Percentiles rank a stretch among this genome's conserved stretches.
These are phyloP conservation scores for Synergus laeviventris DNA, from an alignment of 2,888 invertebrate genomes.

Conservation along the genomic window DNA sequence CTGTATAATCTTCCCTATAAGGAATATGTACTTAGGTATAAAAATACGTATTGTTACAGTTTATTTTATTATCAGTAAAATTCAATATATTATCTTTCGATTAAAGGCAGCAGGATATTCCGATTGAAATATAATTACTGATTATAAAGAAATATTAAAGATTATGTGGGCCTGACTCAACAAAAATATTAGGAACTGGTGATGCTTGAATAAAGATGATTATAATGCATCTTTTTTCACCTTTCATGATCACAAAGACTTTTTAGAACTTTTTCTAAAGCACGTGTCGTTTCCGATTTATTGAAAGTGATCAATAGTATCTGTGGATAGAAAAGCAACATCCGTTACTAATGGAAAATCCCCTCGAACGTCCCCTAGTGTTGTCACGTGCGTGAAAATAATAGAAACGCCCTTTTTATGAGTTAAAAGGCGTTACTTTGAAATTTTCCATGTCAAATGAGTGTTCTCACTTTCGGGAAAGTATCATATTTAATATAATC, in stretches of 20 bases:
- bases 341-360: slow-evolving; percentile 27
- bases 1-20: slow-evolving; percentile 29
- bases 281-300: not conserved
- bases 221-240: not conserved
- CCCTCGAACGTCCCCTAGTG: not conserved
- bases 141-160: not conserved
- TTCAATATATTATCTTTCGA: not conserved
- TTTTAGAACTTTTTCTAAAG: not conserved
- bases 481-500: not conserved
- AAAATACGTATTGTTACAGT: not conserved
- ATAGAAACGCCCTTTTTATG: slow-evolving; percentile 11
- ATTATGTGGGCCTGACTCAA: not conserved
- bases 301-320: slow-evolving; percentile 21
- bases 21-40: not conserved
- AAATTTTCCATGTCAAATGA: not conserved
- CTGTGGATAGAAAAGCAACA: slow-evolving; percentile 20
- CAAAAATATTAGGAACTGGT: not conserved
- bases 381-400: slow-evolving; percentile 28
- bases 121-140: not conserved
- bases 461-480: not conserved
- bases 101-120: not conserved
- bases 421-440: not conserved
- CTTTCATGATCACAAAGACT: not conserved
- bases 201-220: not conserved
- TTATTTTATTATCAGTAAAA: not conserved